Base-by-base conservation (phyloP, 1,140 invertebrate genomes). In the Eumaeus atala region DNA sequence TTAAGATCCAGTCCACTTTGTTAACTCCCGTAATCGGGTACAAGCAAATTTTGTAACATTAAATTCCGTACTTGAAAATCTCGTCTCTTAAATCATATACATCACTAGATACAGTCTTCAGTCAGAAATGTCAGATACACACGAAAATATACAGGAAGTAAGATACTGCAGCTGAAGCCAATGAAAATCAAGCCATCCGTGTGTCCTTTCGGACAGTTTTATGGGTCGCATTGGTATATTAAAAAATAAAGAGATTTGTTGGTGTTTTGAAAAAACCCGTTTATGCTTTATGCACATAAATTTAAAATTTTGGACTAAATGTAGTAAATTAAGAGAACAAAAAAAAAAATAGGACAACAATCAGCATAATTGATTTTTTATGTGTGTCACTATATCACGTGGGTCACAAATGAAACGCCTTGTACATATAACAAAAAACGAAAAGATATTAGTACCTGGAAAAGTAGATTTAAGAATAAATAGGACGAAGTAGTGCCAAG, bases 151-250 rank as follows among this genome's bases (percentile, higher is more conserved):
- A n/a, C 12, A 40, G 16, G 38, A 14, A n/a, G 9, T 14, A 40
- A 48, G 48, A 17, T 40, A 55, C 48, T 44, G 44, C 54, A 48
- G 49, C 54, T 55, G 54, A 48, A 49, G 36, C 54, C 36, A 56
- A 40, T 14, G 38, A 40, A 40, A 14, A 38, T 38, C 12, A 40
- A 40, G 16, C 3, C 36, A 38, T 38, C 5, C 9, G 5, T 35
- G 5, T 5, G 34, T 35, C 9, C 5, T 35, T 7, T 7, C 5
- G 9, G 34, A 9, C 9, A 35, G 9, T 7, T 9, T 35, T 5
- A 35, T 35, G 9, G 9, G 5, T 35, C 5, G 9, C 9, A 35
- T 5, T 7, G 5, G 5, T 5, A 35, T 35, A 5, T 9, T 9
- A 35, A 35, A 35, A 35, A 35, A 35, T 35, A 5, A 35, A 35